A percentile compares a stretch with the other conserved stretches of the same genome.
These are phyloP conservation scores for Centropus unirufus DNA, from an alignment of 2,113 vertebrate species.

Conservation along the genomic window DNA sequence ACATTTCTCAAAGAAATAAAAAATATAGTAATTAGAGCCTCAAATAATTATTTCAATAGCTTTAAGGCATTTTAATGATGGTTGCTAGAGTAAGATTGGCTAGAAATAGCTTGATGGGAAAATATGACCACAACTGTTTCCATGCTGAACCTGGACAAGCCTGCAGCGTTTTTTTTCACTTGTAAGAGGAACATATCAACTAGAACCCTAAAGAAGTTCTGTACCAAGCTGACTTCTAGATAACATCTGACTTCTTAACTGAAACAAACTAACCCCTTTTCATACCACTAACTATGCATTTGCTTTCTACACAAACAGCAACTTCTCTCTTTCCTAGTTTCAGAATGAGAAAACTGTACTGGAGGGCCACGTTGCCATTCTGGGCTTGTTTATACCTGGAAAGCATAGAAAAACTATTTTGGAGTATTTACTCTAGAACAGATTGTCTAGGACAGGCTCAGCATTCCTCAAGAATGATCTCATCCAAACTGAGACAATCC, in stretches of 20 bases:
- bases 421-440: slow-evolving; percentile 13
- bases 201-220: background rate
- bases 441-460: background rate
- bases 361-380: background rate
- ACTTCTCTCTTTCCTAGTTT: background rate
- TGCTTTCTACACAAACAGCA: background rate
- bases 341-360: background rate
- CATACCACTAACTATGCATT: background rate
- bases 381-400: background rate
- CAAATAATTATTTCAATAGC: background rate
- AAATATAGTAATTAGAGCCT: background rate
- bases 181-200: background rate
- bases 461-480: slow-evolving; percentile 18
- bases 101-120: background rate
- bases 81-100: background rate
- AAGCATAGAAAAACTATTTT: background rate
- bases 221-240: background rate
- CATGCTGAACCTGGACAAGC: background rate
- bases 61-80: background rate
- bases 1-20: background rate
- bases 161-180: background rate
- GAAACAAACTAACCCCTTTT: background rate
- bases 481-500: background rate
- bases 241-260: background rate
- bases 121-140: background rate